These are phyloP conservation scores for Tympanuchus pallidicinctus DNA, from an alignment of 2,113 vertebrate genomes.

Conservation along the genomic window DNA sequence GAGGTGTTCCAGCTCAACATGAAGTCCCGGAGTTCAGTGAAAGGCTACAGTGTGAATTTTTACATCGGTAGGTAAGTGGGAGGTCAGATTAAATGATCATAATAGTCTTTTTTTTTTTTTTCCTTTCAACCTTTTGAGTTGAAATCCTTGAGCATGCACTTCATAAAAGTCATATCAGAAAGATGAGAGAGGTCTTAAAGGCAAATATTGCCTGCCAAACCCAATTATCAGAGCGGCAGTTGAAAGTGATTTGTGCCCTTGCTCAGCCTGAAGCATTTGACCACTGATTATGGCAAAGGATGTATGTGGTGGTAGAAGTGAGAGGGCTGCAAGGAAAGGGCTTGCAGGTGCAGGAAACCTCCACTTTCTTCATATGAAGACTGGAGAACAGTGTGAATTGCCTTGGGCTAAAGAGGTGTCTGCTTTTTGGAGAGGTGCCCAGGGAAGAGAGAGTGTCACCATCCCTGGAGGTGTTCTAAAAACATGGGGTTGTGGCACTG, in stretches of 20 bases:
- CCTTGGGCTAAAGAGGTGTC: background rate
- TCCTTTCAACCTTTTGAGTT: background rate
- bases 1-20: background rate
- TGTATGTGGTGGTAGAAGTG: background rate
- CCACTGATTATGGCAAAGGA: background rate
- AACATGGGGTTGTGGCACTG: too few relatives aligned
- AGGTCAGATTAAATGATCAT: background rate
- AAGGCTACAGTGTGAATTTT: background rate
- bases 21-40: background rate
- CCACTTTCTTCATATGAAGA: accelerated
- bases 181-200: background rate
- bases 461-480: too few relatives aligned
- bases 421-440: background rate
- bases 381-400: background rate
- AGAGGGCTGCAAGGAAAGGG: background rate
- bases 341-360: background rate
- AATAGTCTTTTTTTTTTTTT: background rate
- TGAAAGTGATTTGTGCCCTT: constrained; percentile 4
- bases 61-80: background rate
- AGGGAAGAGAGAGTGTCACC: too few relatives aligned
- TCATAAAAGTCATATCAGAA: constrained; percentile 25
- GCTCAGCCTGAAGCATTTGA: background rate
- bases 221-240: background rate
- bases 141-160: background rate
- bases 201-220: constrained; percentile 36